Evolutionary conservation across 2,113 vertebrate genomes (phyloP).

Genomic region (Aphyosemion australe): DNA sequence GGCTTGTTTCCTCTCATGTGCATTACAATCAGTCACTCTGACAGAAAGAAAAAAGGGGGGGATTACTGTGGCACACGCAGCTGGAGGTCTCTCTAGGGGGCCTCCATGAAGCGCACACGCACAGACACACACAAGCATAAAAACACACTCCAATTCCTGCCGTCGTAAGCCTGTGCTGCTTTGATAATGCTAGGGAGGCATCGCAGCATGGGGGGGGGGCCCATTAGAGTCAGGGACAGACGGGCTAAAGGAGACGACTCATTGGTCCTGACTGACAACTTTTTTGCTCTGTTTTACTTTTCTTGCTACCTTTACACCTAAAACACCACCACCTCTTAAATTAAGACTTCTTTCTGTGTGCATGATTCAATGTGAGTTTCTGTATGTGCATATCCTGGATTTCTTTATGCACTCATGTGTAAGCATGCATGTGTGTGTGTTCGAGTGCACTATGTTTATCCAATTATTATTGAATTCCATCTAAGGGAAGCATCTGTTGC

Average conservation of each 20-base stretch:
- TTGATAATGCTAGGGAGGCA: constrained; percentile 69
- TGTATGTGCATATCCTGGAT: constrained; percentile 28
- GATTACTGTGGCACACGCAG: constrained; percentile 54
- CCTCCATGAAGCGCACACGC: constrained; percentile 37
- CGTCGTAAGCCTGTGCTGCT: constrained; percentile 34
- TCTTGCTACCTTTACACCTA: constrained; percentile 10
- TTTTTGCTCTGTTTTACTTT: constrained; percentile 32
- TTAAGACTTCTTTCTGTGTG: constrained; percentile 32
- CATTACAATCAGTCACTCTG: constrained; percentile 62
- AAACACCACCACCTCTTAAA: constrained; percentile 33
- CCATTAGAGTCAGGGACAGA: constrained; percentile 70
- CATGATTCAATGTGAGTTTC: constrained; percentile 40
- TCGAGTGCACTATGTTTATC: constrained; percentile 52
- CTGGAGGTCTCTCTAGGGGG: constrained; percentile 62
- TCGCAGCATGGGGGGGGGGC: constrained; percentile 66
- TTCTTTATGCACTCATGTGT: constrained; percentile 25
- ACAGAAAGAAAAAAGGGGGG: constrained; percentile 45
- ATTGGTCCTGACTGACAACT: constrained; percentile 70
- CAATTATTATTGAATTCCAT: constrained; percentile 75
- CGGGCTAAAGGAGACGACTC: constrained; percentile 60
- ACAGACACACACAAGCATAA: constrained; percentile 2
- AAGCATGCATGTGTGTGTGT: constrained; percentile 11
- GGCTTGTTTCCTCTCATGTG: constrained; percentile 65
- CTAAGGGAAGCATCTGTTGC: constrained; percentile 72
- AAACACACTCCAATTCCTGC: constrained; percentile 13